Conservation (phyloP, 2,888 invertebrate species). For the Candidula unifasciata region DNA sequence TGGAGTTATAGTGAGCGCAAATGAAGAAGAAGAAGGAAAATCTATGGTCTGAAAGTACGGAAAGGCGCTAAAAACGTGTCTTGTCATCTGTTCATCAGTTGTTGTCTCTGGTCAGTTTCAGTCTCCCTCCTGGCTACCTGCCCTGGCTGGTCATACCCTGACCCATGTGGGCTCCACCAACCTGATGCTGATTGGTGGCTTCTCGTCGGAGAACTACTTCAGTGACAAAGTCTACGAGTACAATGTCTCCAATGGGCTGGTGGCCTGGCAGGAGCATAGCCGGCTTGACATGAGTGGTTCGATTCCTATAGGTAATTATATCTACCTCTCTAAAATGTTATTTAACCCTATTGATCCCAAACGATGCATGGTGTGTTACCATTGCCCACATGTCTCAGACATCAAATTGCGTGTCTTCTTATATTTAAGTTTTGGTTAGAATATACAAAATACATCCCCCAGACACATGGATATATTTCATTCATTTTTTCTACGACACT, state of each 20-base stretch:
- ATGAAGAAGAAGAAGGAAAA: too few relatives aligned
- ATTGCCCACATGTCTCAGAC: too few relatives aligned
- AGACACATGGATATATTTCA: too few relatives aligned
- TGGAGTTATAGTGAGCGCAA: too few relatives aligned
- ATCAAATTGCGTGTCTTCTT: too few relatives aligned
- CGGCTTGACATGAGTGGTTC: slow-evolving; percentile 82
- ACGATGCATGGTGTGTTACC: too few relatives aligned
- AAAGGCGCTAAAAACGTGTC: background rate
- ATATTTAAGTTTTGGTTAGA: too few relatives aligned
- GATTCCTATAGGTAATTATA: slow-evolving; percentile 83
- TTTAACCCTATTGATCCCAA: too few relatives aligned
- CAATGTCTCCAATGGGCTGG: slow-evolving; percentile 76
- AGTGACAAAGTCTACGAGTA: slow-evolving; percentile 84
- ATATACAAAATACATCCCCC: too few relatives aligned
- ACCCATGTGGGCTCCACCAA: slow-evolving; percentile 85
- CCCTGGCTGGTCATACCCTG: slow-evolving; percentile 92
- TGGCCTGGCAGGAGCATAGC: slow-evolving; percentile 60
- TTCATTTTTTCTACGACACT: too few relatives aligned
- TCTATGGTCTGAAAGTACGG: background rate
- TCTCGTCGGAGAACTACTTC: slow-evolving; percentile 85
- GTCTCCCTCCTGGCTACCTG: slow-evolving; percentile 77
- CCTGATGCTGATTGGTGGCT: slow-evolving; percentile 91
- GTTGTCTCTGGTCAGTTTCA: slow-evolving; percentile 1
- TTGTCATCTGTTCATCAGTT: background rate
- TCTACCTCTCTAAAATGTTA: too few relatives aligned